Conservation (phyloP, 2,113 vertebrate species). For the Callithrix jacchus region DNA sequence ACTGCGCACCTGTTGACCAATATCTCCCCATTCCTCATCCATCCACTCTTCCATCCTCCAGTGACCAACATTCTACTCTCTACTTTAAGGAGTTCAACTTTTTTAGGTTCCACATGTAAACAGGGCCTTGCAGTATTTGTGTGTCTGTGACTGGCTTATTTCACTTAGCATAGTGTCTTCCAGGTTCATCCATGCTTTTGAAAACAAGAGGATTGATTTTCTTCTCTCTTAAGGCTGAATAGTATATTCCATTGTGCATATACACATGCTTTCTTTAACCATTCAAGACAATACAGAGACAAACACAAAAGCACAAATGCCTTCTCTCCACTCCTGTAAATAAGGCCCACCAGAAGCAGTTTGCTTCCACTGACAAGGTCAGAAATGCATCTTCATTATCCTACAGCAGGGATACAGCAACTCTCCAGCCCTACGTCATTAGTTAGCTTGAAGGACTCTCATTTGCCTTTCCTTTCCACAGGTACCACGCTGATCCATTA, state of each 20-base stretch:
- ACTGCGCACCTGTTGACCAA: background rate
- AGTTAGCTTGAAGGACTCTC: background rate
- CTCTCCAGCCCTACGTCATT: background rate
- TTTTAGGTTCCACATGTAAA: background rate
- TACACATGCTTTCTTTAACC: background rate
- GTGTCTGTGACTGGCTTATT: background rate
- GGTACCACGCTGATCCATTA: background rate
- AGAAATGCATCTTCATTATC: background rate
- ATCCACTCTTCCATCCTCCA: background rate
- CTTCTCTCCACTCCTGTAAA: background rate
- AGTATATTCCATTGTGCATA: background rate
- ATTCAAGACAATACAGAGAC: background rate
- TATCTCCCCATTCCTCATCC: background rate
- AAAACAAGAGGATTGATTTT: background rate
- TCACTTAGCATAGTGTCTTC: background rate
- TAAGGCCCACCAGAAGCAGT: background rate
- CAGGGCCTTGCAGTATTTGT: background rate
- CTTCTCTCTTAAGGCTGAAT: background rate
- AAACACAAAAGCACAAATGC: background rate
- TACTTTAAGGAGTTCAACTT: background rate
- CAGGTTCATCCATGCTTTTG: background rate
- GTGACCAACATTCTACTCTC: background rate
- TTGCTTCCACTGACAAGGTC: background rate
- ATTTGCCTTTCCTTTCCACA: background rate
- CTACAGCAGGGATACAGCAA: background rate